Evolutionary conservation across 2,888 invertebrate species (phyloP), one percentile per base, ranked within the genome.

Genomic region (Anthophora plumipes): DNA sequence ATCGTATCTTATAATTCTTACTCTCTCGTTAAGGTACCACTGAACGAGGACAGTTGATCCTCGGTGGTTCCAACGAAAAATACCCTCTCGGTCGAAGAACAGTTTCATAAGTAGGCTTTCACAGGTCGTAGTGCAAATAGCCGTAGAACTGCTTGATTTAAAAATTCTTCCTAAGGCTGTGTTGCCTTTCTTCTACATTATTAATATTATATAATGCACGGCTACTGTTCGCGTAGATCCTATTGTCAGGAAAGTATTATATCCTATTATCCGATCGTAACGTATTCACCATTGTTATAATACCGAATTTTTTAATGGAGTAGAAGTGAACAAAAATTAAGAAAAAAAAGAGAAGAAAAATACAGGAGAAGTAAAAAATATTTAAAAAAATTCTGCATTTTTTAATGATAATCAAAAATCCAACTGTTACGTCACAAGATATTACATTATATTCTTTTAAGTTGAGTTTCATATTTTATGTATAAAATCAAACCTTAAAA

Each of bases 1-100:
- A 59, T 60, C 59, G 46, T 59, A 52, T 43, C 64, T 78, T 64
- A 78, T 69, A 63, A 52, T 64, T 61, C 50, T 59, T 54, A 43
- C 11, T 60, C 43, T 14, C 48, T 8, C 25, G 64, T 59, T 52
- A 11, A 50, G 20, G 37, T 41, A 25, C 1, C 12, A 1, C 22
- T 0, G 14, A 25, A n/a, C 43, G 25, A 59, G 70, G 17, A 14
- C 37, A 50, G 14, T 57, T n/a, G 50, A 68, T 55, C 55, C 46
- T 59, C 43, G 12, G 1, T 3, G 25, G n/a, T 8, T 54, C 22
- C 1, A 54, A 7, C 17, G 31, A 20, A 22, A 55, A 60, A 25
- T 59, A 20, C 48, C 9, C 22, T 63, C 14, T 11, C 11, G 12
- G 31, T 54, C 9, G 6, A 5, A 12, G 8, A 17, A 0, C 60